These are phyloP conservation scores for Centruroides sculpturatus DNA, from an alignment of 1,140 invertebrate species.

Conservation along the genomic window DNA sequence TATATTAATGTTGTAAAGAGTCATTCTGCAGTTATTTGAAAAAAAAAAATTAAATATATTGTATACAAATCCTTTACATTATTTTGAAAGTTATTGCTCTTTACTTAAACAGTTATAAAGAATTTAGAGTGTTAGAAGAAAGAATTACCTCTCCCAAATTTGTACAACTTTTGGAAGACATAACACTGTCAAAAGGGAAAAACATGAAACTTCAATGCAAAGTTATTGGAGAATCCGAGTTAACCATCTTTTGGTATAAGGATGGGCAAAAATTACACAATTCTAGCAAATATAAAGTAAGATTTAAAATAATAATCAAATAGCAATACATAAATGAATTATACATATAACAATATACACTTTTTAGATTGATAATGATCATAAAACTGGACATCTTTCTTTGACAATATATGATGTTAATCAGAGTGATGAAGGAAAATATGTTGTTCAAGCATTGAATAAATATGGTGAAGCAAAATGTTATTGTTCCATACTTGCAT, in stretches of 20 bases:
- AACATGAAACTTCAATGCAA: constrained; percentile 31
- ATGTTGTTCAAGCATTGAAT: constrained; percentile 93
- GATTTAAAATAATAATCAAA: background rate
- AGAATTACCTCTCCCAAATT: constrained; percentile 19
- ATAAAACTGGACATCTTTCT: constrained; percentile 35
- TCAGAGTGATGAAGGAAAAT: constrained; percentile 89
- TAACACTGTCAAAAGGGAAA: constrained; percentile 28
- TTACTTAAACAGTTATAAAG: no score
- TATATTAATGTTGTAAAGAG: no score
- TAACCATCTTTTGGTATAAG: constrained; percentile 54
- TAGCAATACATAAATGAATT: no score
- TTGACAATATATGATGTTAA: constrained; percentile 66
- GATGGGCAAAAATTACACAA: constrained; percentile 35
- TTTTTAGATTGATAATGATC: constrained; percentile 15
- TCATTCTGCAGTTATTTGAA: no score
- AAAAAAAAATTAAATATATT: no score
- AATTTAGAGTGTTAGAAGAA: background rate
- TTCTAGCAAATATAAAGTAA: background rate
- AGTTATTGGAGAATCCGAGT: constrained; percentile 52
- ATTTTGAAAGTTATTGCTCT: no score
- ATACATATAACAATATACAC: no score
- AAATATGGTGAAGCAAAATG: constrained; percentile 74
- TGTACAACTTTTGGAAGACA: constrained; percentile 23
- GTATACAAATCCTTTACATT: no score
- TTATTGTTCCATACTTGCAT: constrained; percentile 52